Conservation (phyloP, 64 coral and sea anemone species). For the Anthopleura sola region DNA sequence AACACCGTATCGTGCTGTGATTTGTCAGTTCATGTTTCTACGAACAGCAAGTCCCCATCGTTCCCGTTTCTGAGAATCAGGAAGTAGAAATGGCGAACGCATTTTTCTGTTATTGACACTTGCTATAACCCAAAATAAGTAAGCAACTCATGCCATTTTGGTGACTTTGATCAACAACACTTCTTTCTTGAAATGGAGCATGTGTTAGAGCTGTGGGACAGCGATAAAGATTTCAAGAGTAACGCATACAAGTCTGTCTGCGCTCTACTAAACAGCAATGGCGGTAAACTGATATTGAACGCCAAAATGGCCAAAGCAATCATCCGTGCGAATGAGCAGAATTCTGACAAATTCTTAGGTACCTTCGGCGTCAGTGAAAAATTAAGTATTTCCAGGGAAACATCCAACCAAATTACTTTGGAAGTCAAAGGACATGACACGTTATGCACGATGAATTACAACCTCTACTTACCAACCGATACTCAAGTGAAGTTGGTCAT, state of each 20-base stretch:
- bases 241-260: neutral
- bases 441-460: slow-evolving; percentile 30
- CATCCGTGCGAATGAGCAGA: neutral
- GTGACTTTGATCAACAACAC: too few relatives aligned
- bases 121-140: too few relatives aligned
- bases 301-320: neutral
- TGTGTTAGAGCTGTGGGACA: neutral
- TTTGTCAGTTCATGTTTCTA: too few relatives aligned
- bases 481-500: neutral
- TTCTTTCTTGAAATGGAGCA: neutral
- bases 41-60: too few relatives aligned
- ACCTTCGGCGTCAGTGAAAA: neutral
- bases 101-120: too few relatives aligned
- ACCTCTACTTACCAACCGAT: slow-evolving; percentile 15
- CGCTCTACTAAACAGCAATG: slow-evolving; percentile 19
- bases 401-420: neutral
- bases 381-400: neutral
- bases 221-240: neutral
- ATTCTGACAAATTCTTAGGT: neutral
- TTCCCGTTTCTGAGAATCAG: too few relatives aligned
- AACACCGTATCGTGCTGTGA: too few relatives aligned
- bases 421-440: neutral
- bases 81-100: too few relatives aligned
- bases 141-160: neutral
- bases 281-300: neutral